phyloP scores from a whole-genome alignment of 1,140 invertebrate species.

The Papilio polytes region DNA sequence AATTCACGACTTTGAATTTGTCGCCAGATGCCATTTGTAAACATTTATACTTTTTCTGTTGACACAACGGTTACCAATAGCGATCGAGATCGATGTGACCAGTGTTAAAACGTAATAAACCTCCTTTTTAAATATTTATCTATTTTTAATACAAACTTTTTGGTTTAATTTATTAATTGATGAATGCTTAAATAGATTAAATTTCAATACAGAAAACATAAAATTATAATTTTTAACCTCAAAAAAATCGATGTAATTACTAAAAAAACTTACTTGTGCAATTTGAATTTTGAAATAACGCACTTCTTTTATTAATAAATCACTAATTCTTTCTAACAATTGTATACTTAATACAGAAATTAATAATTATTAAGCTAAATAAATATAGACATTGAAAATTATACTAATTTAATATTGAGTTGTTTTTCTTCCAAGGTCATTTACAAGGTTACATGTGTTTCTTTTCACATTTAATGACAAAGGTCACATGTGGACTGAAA shows the following conservation, averaged over 20 bases:
- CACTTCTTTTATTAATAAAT: too few relatives aligned
- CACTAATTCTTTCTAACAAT: too few relatives aligned
- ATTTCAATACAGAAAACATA: neutral
- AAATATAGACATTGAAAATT: neutral
- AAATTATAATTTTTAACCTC: too few relatives aligned
- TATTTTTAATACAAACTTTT: neutral
- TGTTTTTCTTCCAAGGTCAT: conserved; percentile 22
- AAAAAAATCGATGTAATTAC: too few relatives aligned
- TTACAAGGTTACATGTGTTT: conserved; percentile 59
- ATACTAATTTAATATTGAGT: neutral
- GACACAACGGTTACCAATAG: conserved; percentile 79
- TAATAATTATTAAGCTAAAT: neutral
- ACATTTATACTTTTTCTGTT: conserved; percentile 73
- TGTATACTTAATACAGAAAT: neutral
- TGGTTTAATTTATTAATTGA: neutral
- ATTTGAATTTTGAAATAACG: too few relatives aligned
- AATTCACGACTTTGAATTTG: conserved; percentile 69
- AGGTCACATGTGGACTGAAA: conserved; percentile 42
- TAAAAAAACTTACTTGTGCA: too few relatives aligned
- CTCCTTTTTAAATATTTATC: conserved; percentile 1
- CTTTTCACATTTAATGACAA: conserved; percentile 40
- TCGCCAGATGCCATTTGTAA: conserved; percentile 73
- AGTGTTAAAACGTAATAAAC: conserved; percentile 51
- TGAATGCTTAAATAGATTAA: neutral
- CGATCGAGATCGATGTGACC: conserved; percentile 71